phyloP scores from a whole-genome alignment of 2,888 invertebrate genomes.

The Eupithecia tripunctaria region DNA sequence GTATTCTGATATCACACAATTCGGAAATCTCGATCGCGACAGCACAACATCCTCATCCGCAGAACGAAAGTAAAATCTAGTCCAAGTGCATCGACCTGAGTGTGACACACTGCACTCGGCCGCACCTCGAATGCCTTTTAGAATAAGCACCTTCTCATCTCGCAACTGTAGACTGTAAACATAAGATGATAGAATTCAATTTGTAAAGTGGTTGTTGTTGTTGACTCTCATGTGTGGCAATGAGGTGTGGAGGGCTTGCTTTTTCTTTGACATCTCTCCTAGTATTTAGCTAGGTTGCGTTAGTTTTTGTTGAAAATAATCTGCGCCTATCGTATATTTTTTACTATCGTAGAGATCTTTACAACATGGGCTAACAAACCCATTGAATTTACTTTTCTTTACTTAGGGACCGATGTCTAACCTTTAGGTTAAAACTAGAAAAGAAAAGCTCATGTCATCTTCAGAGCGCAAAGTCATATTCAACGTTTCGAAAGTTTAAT shows the following conservation, averaged over 20 bases:
- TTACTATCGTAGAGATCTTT: background rate
- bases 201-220: conserved; percentile 36
- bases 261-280: conserved; percentile 42
- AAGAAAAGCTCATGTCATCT: background rate
- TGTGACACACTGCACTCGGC: conserved; percentile 75
- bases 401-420: background rate
- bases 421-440: background rate
- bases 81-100: conserved; percentile 70
- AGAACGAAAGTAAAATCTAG: conserved; percentile 81
- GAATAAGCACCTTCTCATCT: conserved; percentile 35
- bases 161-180: conserved; percentile 28
- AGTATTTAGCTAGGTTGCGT: conserved; percentile 37
- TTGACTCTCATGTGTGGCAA: conserved; percentile 35
- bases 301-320: conserved; percentile 3
- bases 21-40: conserved; percentile 43
- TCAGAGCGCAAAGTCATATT: background rate
- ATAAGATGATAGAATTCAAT: conserved; percentile 18
- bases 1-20: conserved; percentile 35
- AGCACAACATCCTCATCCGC: conserved; percentile 55
- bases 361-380: background rate
- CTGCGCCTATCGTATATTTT: background rate
- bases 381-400: background rate
- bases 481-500: conserved; percentile 2
- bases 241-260: conserved; percentile 44
- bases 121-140: conserved; percentile 48